Percentiles rank a stretch among this genome's conserved stretches.
phyloP scores from a whole-genome alignment of 2,113 vertebrate genomes.

The Sprattus sprattus region DNA sequence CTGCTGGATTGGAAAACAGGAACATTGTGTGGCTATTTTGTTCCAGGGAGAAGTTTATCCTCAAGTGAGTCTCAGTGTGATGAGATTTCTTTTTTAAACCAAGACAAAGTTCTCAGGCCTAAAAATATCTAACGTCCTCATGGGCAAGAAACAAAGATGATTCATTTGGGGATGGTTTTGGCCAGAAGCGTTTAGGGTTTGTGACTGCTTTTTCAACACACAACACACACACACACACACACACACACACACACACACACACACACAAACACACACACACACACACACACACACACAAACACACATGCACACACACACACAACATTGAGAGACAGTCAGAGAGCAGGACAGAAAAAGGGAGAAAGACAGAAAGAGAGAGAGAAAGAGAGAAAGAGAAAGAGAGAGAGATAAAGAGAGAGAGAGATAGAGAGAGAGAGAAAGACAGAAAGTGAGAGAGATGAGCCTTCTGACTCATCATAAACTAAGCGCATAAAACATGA shows the following conservation, averaged over 20 bases:
- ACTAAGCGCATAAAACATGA: background rate
- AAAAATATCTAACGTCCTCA: background rate
- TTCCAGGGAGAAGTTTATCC: conserved; percentile 7
- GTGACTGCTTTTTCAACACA: background rate
- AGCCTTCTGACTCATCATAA: background rate
- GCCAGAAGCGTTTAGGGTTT: background rate
- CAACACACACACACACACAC: background rate
- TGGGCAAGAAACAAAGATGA: background rate
- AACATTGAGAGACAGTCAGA: background rate
- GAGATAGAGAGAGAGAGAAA: conserved; percentile 5
- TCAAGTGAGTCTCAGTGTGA: conserved; percentile 14
- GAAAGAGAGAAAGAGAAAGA: conserved; percentile 23
- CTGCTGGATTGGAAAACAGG: background rate
- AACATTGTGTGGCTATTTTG: conserved; percentile 1
- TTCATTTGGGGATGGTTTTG: background rate
- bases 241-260: background rate
- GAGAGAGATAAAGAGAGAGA: background rate
- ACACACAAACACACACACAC: conserved; percentile 18
- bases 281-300: conserved; percentile 27
- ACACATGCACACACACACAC: conserved; percentile 21
- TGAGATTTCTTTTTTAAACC: background rate
- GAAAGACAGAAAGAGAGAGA: background rate
- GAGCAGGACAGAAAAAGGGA: background rate
- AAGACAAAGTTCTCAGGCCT: background rate
- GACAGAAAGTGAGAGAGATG: conserved; percentile 9